phyloP scores from a whole-genome alignment of 2,113 vertebrate species.

The Synodontis membranacea region DNA sequence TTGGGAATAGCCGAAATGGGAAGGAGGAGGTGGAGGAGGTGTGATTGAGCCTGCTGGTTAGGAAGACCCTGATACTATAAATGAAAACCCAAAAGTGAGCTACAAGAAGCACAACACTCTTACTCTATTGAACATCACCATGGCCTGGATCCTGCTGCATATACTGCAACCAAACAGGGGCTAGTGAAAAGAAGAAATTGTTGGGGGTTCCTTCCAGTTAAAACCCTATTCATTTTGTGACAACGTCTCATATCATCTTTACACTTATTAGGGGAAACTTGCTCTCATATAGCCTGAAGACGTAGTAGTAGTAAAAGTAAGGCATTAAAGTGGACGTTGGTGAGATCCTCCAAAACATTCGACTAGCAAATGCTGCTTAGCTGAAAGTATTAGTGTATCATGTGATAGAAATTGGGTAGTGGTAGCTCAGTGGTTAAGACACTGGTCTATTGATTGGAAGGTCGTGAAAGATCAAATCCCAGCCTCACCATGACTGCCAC shows the following conservation, averaged over 20 bases:
- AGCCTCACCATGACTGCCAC: too few relatives aligned
- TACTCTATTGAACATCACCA: not conserved
- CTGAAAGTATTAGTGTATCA: not conserved
- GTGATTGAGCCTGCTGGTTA: not conserved
- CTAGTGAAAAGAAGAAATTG: not conserved
- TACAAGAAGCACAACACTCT: not conserved
- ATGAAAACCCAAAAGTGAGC: not conserved
- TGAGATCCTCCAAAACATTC: not conserved
- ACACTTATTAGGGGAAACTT: not conserved
- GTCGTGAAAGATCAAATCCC: too few relatives aligned
- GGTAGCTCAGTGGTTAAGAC: too few relatives aligned
- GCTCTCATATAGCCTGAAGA: not conserved
- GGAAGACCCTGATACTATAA: not conserved
- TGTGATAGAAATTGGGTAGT: too few relatives aligned
- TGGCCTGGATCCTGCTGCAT: not conserved
- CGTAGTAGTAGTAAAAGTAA: not conserved
- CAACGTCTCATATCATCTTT: not conserved
- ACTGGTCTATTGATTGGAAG: too few relatives aligned
- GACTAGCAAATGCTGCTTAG: not conserved
- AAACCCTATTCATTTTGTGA: not conserved
- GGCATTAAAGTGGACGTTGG: not conserved
- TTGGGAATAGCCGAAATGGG: too few relatives aligned
- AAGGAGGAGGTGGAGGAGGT: too few relatives aligned
- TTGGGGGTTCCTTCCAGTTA: slow-evolving; percentile 18
- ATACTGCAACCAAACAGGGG: slow-evolving; percentile 14